Evolutionary conservation across 1,140 invertebrate genomes (phyloP).

Genomic region (Chelonus insularis): DNA sequence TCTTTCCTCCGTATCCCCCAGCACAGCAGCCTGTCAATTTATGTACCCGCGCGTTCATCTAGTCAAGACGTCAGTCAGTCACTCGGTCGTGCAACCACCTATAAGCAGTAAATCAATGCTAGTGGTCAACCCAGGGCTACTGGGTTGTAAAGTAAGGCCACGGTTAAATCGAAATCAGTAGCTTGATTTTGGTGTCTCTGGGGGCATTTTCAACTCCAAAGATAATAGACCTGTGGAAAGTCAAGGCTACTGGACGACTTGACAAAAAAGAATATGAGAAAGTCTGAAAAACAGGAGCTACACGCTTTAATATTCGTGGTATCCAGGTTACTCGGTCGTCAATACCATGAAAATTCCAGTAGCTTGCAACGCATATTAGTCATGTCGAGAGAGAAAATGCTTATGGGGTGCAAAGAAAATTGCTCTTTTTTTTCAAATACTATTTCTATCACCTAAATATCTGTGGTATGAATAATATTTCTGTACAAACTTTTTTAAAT

Average conservation of each 20-base stretch:
- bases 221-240: background rate
- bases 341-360: slow-evolving; percentile 27
- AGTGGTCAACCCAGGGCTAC: background rate
- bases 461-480: background rate
- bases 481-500: no score
- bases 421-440: background rate
- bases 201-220: background rate
- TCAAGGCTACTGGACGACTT: background rate
- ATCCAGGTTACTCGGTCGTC: slow-evolving; percentile 33
- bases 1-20: no score
- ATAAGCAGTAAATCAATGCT: slow-evolving; percentile 8
- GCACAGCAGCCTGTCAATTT: background rate
- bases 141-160: background rate
- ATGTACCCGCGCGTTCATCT: background rate
- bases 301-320: slow-evolving; percentile 13
- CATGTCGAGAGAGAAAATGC: slow-evolving; percentile 14
- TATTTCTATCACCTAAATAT: background rate
- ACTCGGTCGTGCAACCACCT: background rate
- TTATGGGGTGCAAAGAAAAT: background rate
- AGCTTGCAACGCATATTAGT: slow-evolving; percentile 26
- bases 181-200: background rate
- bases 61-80: slow-evolving; percentile 1
- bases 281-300: background rate
- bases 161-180: slow-evolving; percentile 1
- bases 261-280: background rate